Percentiles rank a stretch among this genome's conserved stretches.
phyloP scores from a whole-genome alignment of 2,797 vertebrate species.

The Ctenochaetus hawaiiensis region DNA sequence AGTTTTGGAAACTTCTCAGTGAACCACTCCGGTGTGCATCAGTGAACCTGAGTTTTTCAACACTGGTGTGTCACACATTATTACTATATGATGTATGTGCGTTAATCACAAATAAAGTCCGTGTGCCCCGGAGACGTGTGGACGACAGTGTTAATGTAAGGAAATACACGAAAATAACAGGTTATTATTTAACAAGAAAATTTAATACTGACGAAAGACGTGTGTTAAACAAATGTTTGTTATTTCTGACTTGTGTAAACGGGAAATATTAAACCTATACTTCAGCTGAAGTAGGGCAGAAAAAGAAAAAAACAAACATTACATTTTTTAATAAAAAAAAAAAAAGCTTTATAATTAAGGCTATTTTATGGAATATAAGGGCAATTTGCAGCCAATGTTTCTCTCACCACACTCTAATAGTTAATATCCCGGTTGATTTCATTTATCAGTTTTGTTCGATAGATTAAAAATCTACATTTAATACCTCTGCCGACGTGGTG shows the following conservation, averaged over 20 bases:
- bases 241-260: neutral
- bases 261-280: neutral
- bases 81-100: neutral
- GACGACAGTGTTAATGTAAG: neutral
- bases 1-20: constrained; percentile 66
- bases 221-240: too few species aligned
- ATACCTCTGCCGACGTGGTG: constrained; percentile 70
- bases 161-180: neutral
- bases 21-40: constrained; percentile 16
- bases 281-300: too few species aligned
- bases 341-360: too few species aligned
- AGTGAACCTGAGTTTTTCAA: constrained; percentile 11
- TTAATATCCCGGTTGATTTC: neutral
- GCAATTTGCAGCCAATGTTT: too few species aligned
- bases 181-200: neutral
- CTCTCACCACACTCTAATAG: too few species aligned
- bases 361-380: too few species aligned
- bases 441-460: neutral
- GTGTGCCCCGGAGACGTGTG: neutral
- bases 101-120: neutral
- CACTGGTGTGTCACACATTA: constrained; percentile 14
- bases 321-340: too few species aligned
- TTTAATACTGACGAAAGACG: neutral
- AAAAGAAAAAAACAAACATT: too few species aligned
- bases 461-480: neutral